Conservation (phyloP, 2,113 vertebrate species). For the Pristiophorus japonicus region DNA sequence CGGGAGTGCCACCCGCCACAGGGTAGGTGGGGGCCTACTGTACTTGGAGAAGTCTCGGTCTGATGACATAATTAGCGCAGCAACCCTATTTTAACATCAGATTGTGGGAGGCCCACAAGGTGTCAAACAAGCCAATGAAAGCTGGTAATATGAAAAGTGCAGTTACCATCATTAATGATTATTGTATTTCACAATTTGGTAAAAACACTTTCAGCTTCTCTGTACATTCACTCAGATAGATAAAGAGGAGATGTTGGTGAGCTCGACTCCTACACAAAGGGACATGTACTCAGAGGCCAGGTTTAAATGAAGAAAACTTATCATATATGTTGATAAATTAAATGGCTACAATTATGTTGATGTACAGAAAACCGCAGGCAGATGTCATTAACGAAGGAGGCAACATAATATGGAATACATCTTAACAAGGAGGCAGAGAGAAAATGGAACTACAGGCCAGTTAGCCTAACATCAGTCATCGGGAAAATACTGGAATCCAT, state of each 20-base stretch:
- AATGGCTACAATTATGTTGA: not conserved
- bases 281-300: not conserved
- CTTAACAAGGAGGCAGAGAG: too few species aligned
- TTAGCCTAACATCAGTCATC: too few species aligned
- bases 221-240: not conserved
- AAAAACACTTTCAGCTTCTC: not conserved
- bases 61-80: not conserved
- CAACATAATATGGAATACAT: not conserved
- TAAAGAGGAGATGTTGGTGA: not conserved
- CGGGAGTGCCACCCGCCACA: not conserved
- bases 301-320: not conserved
- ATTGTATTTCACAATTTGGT: not conserved
- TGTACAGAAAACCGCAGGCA: not conserved
- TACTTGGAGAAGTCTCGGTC: not conserved
- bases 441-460: too few species aligned
- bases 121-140: not conserved
- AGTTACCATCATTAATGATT: not conserved
- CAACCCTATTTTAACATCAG: not conserved
- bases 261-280: not conserved
- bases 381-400: not conserved
- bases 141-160: not conserved
- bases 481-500: too few species aligned
- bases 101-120: not conserved
- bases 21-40: not conserved
- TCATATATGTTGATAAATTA: not conserved